Base-by-base conservation (phyloP, 2,113 vertebrate genomes). In the Irena cyanogastra region DNA sequence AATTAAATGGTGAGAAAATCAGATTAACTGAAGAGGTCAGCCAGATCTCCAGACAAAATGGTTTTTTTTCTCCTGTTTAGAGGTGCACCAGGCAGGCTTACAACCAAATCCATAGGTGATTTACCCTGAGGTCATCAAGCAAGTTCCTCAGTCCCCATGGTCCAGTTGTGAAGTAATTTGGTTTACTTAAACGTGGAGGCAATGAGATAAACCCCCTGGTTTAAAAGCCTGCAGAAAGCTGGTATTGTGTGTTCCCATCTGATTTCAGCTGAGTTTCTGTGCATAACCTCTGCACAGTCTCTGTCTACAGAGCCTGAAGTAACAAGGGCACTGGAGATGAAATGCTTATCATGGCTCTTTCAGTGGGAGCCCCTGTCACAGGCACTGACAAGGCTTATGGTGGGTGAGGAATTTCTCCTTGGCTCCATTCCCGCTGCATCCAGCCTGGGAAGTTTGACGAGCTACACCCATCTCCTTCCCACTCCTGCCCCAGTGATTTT, bases 341-440 rank as follows among this genome's bases (percentile, higher is more conserved):
- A 87, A 82, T 2, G 8, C 31, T 41, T 56, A 45, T 37, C 21
- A 2, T 13, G 41, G 70, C 44, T 85, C 31, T 21, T 79, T 79
- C 56, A 91, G 37, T 17, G 31, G 45, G 70, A 84, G 49, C 23
- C 45, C 65, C 50, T 22, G 4, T 78, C 64, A 30, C 53, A 37
- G 33, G n/a, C 28, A 28, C 27, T 87, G 64, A 60, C n/a, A 21
- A 56, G 54, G 45, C 50, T 87, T 50, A 37, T 1, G 3, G 21
- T 49, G 88, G 22, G 41, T 68, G 75, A 92, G 64, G 90, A 77
- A 86, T 95, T 41, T 61, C 90, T 95, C 88, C 45, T 74, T 96
- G 96, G 95, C 76, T 97, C 81, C 93, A 94, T 90, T 96, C 90
- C 95, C 87, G 63, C 59, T 95, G 85, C 78, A 68, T 68, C 90